Percentiles rank a stretch among this genome's conserved stretches.
Evolutionary conservation across 2,113 vertebrate species (phyloP).

Genomic region (Turdus rufiventris): DNA sequence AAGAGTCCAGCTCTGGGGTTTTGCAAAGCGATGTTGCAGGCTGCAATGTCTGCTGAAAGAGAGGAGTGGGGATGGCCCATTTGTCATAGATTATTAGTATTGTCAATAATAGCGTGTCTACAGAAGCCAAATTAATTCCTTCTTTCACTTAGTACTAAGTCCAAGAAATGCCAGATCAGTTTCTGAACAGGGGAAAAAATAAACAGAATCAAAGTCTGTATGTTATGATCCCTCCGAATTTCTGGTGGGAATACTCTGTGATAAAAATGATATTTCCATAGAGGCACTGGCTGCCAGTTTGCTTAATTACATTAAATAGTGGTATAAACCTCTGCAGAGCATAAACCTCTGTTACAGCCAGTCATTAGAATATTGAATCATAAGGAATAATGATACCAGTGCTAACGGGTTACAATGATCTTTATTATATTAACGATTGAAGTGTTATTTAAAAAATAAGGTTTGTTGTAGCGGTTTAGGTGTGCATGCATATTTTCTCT

Average conservation of each 20-base stretch:
- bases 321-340: constrained; percentile 67
- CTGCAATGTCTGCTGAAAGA: background rate
- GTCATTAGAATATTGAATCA: constrained; percentile 46
- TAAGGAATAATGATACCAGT: constrained; percentile 49
- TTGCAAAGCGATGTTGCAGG: background rate
- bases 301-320: constrained; percentile 77
- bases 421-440: constrained; percentile 69
- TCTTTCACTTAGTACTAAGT: constrained; percentile 31
- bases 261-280: constrained; percentile 68
- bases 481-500: constrained; percentile 50
- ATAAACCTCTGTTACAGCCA: constrained; percentile 54
- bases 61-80: background rate
- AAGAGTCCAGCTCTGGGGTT: constrained; percentile 30
- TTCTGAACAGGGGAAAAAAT: constrained; percentile 51
- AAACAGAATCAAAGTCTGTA: constrained; percentile 64
- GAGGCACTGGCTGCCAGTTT: constrained; percentile 59
- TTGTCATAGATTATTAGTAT: constrained; percentile 54
- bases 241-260: constrained; percentile 68
- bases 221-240: constrained; percentile 54
- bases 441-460: constrained; percentile 71
- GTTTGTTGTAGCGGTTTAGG: constrained; percentile 65
- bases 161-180: constrained; percentile 44
- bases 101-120: constrained; percentile 42
- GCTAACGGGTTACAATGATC: constrained; percentile 64
- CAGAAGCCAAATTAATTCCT: constrained; percentile 58